Base-by-base conservation (phyloP, 2,888 invertebrate species). In the Miltochrista miniata region DNA sequence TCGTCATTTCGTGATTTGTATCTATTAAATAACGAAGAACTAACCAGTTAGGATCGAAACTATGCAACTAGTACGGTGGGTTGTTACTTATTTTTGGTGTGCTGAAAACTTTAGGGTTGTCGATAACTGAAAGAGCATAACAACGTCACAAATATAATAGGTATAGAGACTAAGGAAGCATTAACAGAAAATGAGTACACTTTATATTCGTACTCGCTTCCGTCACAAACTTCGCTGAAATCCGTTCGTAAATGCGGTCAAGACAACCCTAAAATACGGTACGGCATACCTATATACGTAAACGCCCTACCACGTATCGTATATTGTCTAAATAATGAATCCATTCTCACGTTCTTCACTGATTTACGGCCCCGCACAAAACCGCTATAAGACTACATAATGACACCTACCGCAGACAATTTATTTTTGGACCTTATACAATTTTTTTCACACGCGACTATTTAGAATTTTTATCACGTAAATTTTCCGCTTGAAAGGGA, bases 401-500 rank as follows among this genome's bases (percentile, higher is more conserved):
- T 85, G 80, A 80, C 82, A 87, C 87, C 89, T 90, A 89, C 90
- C 90, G 87, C 90, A 90, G 88, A 74, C 83, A 84, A 80, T 85
- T 81, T 84, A 84, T 86, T 84, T 87, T 87, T 84, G 83, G 85
- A 84, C 82, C 83, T 81, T 75, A 78, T 79, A 85, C 79, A 81
- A 76, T 83, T 86, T 88, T 87, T 90, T 90, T 90, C 89, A 90
- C 90, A 91, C 87, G 90, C 87, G 70, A 85, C 80, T 73, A 70
- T 85, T 89, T 86, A 79, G 85, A 84, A 89, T 91, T 86, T 90
- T 83, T 87, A 89, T 89, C 91, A 91, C 91, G 90, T 90, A 89
- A 90, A 90, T 90, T 90, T 91, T 86, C 87, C 84, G 85, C 85
- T 85, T 77, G 88, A 88, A 89, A 91, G 90, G 90, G 90, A 90